Base-by-base conservation (phyloP, 2,797 vertebrate species). In the Sebastes diploproa region DNA sequence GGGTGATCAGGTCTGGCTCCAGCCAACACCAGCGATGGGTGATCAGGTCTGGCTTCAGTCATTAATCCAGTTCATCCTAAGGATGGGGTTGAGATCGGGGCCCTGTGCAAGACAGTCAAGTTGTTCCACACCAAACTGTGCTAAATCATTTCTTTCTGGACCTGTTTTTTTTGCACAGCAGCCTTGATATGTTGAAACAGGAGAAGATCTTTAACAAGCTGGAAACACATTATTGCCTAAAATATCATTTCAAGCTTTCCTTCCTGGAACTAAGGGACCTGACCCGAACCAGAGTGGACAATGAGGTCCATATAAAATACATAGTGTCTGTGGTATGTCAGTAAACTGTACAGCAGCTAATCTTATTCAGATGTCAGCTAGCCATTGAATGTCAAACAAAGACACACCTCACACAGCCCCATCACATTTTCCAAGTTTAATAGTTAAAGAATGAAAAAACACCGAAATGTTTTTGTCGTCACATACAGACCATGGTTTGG, bases 401-500 rank as follows among this genome's bases (percentile, higher is more conserved):
- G 56, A 76, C 38, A 69, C 52, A 75, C 58, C 58, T 54, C 38
- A 85, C 75, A 76, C 67, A 77, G n/a, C 25, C 34, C 6, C 12
- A 1, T 46, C 27, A 75, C 38, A 54, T 79, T 83, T 86, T 85
- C 71, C 32, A 86, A 72, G 78, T 91, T 89, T 89, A 89, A 91
- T 91, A 74, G 72, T 82, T 80, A 84, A 76, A 73, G 65, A 88
- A 82, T 75, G 68, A 75, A 81, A 85, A 86, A 89, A 86, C 71
- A 81, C 38, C 55, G 1, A 81, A 77, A 85, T 82, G 78, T 66
- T 89, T 81, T 83, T 65, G 55, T 79, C 6, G 61, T 82, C 77
- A 86, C 52, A 59, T 70, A 84, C 70, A 83, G 80, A 86, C 74
- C 78, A 78, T 73, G 60, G 75, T 90, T 90, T 90, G 89, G 89